Conservation (phyloP, 2,113 vertebrate species). For the Centropus bengalensis region DNA sequence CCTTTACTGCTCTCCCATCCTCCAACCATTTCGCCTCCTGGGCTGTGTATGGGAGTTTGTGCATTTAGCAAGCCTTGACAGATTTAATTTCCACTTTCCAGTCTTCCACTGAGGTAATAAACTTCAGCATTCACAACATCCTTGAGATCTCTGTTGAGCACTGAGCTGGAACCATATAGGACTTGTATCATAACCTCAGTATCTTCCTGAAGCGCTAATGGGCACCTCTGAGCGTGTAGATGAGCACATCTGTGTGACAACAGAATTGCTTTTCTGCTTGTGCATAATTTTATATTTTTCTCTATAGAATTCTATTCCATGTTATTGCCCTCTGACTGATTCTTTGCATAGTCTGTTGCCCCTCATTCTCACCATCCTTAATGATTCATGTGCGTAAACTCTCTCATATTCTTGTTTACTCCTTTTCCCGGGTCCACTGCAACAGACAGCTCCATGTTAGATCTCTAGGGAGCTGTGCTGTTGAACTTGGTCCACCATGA, state of each 20-base stretch:
- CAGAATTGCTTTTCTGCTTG: neutral
- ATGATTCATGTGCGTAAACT: neutral
- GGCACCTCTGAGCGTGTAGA: neutral
- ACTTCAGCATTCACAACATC: neutral
- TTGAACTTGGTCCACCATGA: neutral
- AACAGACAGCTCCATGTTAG: neutral
- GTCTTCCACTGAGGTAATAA: neutral
- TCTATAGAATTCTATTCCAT: neutral
- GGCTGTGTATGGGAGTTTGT: neutral
- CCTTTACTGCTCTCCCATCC: neutral
- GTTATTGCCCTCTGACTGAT: neutral
- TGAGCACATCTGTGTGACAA: neutral
- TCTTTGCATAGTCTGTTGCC: neutral
- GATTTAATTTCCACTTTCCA: neutral
- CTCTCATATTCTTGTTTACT: neutral
- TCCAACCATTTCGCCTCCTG: neutral
- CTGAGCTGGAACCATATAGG: neutral
- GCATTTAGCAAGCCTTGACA: neutral
- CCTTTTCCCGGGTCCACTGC: neutral
- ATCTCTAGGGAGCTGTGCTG: neutral
- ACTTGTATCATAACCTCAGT: neutral
- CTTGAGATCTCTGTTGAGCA: neutral
- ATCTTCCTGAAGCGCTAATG: neutral
- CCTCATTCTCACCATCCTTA: neutral
- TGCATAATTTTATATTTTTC: neutral